Conservation (phyloP, 1,140 invertebrate genomes). For the Sitobion miscanthi region DNA sequence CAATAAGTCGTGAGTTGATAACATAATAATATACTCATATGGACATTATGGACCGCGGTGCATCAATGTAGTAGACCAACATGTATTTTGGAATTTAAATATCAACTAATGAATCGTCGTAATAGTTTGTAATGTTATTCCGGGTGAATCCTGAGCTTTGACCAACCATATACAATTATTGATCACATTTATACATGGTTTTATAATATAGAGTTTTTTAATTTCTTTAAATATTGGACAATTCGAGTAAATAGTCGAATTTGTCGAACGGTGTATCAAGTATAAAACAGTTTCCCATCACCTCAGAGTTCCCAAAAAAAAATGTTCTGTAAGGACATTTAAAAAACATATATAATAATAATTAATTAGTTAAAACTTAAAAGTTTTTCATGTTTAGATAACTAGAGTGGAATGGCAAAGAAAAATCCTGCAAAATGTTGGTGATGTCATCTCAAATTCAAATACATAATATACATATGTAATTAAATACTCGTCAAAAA, state of each 20-base stretch:
- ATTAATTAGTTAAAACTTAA: not conserved
- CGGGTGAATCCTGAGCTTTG: too few species aligned
- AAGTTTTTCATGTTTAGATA: not conserved
- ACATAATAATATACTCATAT: not conserved
- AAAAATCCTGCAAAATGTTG: not conserved
- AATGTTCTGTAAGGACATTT: too few species aligned
- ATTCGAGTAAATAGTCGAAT: too few species aligned
- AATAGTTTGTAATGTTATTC: not conserved
- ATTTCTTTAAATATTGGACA: too few species aligned
- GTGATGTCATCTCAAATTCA: not conserved
- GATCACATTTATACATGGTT: too few species aligned
- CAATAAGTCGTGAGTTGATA: not conserved
- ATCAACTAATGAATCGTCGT: not conserved
- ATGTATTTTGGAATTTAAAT: not conserved
- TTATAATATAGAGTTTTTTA: too few species aligned
- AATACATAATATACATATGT: too few species aligned
- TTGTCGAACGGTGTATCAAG: too few species aligned
- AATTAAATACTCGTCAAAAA: not conserved
- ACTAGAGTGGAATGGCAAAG: not conserved
- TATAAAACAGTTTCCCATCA: too few species aligned
- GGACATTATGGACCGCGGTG: not conserved
- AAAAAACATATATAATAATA: too few species aligned
- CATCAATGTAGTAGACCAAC: not conserved
- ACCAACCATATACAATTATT: too few species aligned
- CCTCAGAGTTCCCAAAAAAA: too few species aligned